These are phyloP conservation scores for Digitonthophagus gazella DNA, from an alignment of 2,888 invertebrate species.

Conservation along the genomic window DNA sequence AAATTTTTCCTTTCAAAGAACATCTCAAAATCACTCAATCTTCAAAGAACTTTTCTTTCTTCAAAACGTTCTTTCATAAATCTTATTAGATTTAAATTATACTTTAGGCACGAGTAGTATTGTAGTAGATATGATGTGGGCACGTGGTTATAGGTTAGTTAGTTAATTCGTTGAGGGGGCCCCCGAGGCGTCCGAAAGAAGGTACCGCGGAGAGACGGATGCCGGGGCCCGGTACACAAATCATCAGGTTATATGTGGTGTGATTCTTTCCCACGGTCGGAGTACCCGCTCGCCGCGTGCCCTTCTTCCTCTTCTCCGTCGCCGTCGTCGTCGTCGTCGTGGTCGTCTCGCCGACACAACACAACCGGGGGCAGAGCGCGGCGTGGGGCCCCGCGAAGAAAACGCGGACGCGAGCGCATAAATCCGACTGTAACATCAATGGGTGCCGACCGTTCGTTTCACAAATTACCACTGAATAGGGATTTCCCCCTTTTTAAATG, in stretches of 20 bases:
- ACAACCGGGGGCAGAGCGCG: constrained; percentile 41
- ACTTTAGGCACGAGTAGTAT: no score
- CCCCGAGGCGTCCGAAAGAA: constrained; percentile 33
- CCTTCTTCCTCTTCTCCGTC: constrained; percentile 21
- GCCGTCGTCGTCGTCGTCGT: constrained; percentile 17
- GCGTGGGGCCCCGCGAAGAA: constrained; percentile 28
- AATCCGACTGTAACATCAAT: constrained; percentile 6
- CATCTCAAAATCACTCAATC: no score
- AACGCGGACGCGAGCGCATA: not conserved
- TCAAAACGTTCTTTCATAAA: no score
- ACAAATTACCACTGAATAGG: no score
- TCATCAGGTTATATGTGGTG: constrained; percentile 46
- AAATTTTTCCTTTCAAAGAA: no score
- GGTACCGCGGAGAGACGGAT: constrained; percentile 31
- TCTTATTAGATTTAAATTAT: no score
- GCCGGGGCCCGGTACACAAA: constrained; percentile 41
- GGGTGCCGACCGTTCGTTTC: not conserved
- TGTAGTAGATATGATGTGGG: not conserved
- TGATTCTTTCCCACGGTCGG: constrained; percentile 48
- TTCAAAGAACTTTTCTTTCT: no score
- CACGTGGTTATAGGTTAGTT: not conserved
- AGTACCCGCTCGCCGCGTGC: constrained; percentile 31
- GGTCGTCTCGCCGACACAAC: constrained; percentile 31
- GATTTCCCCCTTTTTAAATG: no score
- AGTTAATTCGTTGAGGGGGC: constrained; percentile 18